Evolutionary conservation across 2,888 invertebrate species (phyloP).

Genomic region (Synanthedon formicaeformis): DNA sequence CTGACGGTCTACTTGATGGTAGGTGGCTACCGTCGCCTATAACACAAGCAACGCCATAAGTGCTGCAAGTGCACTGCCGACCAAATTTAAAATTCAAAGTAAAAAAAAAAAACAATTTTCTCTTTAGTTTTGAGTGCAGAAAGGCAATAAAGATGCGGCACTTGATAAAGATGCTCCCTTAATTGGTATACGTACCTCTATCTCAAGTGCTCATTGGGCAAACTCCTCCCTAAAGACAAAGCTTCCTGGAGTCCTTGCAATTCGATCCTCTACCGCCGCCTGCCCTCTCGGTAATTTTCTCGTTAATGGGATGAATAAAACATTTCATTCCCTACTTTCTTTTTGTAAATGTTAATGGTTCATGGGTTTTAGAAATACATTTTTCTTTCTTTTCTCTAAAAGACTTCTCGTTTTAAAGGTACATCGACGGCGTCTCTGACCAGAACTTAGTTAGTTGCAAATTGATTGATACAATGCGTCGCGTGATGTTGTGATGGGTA

Average conservation of each 20-base stretch:
- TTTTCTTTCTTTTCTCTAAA: constrained; percentile 30
- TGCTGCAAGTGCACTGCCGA: too few relatives aligned
- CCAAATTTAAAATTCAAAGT: too few relatives aligned
- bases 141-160: not conserved
- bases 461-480: constrained; percentile 12
- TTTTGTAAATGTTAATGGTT: constrained; percentile 69
- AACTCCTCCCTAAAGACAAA: constrained; percentile 61
- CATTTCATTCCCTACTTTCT: constrained; percentile 68
- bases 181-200: constrained; percentile 44
- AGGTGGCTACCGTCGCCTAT: too few relatives aligned
- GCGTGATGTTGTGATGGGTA: constrained; percentile 10
- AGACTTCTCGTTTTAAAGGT: constrained; percentile 25
- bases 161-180: constrained; percentile 41
- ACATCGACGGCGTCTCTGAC: too few relatives aligned
- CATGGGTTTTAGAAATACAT: constrained; percentile 64
- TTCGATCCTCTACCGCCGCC: constrained; percentile 51
- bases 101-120: too few relatives aligned
- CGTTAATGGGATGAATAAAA: constrained; percentile 70
- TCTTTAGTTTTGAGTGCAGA: too few relatives aligned
- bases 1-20: too few relatives aligned
- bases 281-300: constrained; percentile 65
- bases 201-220: constrained; percentile 52
- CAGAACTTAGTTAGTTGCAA: constrained; percentile 13
- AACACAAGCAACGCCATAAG: too few relatives aligned
- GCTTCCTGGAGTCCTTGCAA: constrained; percentile 60